Evolutionary conservation across 2,888 invertebrate genomes (phyloP), one percentile per base, ranked within the genome.

Genomic region (Caradrina kadenii): DNA sequence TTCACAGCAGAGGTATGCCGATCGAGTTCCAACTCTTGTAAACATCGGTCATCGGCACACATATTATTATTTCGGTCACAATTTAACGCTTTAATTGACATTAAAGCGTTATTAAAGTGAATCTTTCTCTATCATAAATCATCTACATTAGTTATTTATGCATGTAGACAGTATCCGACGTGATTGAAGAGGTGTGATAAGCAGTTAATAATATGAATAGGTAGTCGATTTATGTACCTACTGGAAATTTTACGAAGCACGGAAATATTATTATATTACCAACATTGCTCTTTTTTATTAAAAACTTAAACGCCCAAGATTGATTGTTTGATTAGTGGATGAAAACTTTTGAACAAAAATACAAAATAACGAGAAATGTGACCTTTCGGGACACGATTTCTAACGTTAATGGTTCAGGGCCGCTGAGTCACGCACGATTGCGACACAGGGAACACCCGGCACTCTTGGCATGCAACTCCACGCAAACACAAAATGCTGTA

Each of bases 381-480:
- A 88, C 87, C 90, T 89, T 88, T 87, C 80, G 84, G 86, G 87
- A 87, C 85, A 84, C 86, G 86, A 87, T 89, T 89, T 87, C 84
- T 83, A 90, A 87, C 88, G 88, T 89, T 91, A 89, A 88, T 91
- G 89, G 91, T 93, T 92, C 92, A 93, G 89, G 92, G 93, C 84
- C 91, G 89, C 85, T 93, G 91, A 93, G 82, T 92, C 93, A 93
- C 87, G 82, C 71, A 93, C 87, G 82, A 69, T 89, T 87, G 88
- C 90, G 89, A 90, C 91, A 91, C 81, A 89, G 92, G 93, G 92
- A 92, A 92, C 92, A 93, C 93, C 93, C 92, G 90, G 88, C 88
- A 89, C 86, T 92, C 88, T 93, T 93, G 92, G 92, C 93, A 91
- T 89, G 89, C 87, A 86, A 84, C 84, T 85, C 86, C 80, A 86